Conservation (phyloP, 1,140 invertebrate species). For the Steinernema khuongi region DNA sequence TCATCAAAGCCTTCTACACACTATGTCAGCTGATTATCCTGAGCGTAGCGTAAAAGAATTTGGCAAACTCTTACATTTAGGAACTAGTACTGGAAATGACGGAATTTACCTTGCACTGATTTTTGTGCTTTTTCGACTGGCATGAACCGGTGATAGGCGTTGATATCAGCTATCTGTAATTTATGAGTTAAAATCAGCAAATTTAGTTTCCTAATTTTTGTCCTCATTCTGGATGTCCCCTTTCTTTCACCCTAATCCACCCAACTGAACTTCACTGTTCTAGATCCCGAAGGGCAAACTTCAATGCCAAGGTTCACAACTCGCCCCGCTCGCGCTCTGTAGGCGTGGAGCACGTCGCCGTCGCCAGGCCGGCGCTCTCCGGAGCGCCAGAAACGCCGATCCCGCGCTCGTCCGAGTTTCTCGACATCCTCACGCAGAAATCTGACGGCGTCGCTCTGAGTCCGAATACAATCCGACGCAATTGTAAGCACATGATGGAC, state of each 20-base stretch:
- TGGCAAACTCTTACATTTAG: no score
- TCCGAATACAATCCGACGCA: slow-evolving; percentile 15
- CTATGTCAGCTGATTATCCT: no score
- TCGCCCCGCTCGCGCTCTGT: not conserved
- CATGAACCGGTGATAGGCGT: no score
- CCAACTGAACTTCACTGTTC: not conserved
- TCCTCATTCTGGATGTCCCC: not conserved
- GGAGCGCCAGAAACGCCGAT: not conserved
- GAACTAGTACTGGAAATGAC: no score
- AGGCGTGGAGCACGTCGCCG: not conserved
- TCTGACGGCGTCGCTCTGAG: not conserved
- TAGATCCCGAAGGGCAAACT: not conserved
- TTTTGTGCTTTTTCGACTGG: no score
- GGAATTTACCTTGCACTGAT: no score
- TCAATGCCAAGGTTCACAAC: slow-evolving; percentile 8
- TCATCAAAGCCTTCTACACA: no score
- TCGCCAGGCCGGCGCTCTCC: not conserved
- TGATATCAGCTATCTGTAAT: no score
- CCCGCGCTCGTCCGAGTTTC: slow-evolving; percentile 9
- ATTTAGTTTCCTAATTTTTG: not conserved
- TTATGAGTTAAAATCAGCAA: no score
- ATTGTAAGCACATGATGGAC: slow-evolving; percentile 12
- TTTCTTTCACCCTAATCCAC: not conserved
- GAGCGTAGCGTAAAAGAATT: no score
- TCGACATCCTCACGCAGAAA: slow-evolving; percentile 3